These are phyloP conservation scores for Galeopsomyia nigrocyanea DNA, from an alignment of 2,888 invertebrate genomes.

Conservation along the genomic window DNA sequence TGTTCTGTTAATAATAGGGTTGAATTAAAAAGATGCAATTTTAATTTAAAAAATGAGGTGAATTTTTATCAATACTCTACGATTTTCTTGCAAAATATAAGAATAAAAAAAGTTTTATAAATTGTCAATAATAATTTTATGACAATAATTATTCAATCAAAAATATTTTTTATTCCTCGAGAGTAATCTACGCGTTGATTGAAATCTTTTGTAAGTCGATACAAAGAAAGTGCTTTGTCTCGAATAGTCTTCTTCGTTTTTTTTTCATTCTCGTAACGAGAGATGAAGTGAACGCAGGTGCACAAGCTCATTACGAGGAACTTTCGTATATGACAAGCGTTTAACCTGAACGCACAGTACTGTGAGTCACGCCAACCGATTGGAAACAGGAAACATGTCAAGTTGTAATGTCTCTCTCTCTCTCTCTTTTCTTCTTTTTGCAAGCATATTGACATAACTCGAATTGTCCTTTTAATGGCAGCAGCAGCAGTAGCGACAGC, in stretches of 20 bases:
- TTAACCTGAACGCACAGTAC: constrained; percentile 11
- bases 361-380: constrained; percentile 24
- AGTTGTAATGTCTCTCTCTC: constrained; percentile 13
- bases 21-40: no score
- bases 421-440: not conserved
- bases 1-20: no score
- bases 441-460: not conserved
- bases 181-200: no score
- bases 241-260: constrained; percentile 4
- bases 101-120: no score
- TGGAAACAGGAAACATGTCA: constrained; percentile 29
- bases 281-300: constrained; percentile 23
- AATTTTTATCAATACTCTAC: no score
- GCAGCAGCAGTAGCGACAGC: no score
- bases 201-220: not conserved
- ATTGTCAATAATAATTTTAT: no score
- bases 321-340: constrained; percentile 18
- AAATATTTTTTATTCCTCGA: no score
- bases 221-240: not conserved
- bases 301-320: constrained; percentile 24
- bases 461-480: constrained; percentile 8
- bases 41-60: no score
- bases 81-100: no score
- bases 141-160: no score
- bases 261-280: constrained; percentile 12